Conservation (phyloP, 2,888 invertebrate species). For the Caenorhabditis sp. region DNA sequence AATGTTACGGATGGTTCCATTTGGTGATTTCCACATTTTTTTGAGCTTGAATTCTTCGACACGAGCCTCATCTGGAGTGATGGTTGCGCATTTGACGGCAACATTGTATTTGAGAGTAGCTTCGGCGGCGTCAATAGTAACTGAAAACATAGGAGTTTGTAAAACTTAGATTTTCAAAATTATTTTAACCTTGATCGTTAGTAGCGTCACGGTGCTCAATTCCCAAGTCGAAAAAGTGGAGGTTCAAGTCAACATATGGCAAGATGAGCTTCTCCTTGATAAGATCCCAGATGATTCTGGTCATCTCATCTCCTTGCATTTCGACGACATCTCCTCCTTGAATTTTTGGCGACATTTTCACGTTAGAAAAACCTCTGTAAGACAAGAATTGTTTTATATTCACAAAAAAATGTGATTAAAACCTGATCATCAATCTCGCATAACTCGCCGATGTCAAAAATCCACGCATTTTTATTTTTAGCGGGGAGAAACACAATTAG, state of each 20-base stretch:
- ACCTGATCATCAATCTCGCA: slow-evolving; percentile 26
- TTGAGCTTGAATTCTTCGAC: slow-evolving; percentile 80
- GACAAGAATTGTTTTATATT: neutral
- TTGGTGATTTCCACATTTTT: slow-evolving; percentile 76
- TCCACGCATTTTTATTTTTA: slow-evolving; percentile 17
- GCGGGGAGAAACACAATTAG: slow-evolving; percentile 4
- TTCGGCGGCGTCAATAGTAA: slow-evolving; percentile 94
- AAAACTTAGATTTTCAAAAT: no score
- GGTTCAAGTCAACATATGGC: slow-evolving; percentile 91
- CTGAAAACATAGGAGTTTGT: no score
- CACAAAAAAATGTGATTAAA: no score
- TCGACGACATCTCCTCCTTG: slow-evolving; percentile 72
- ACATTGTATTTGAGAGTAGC: slow-evolving; percentile 96
- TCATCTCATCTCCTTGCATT: slow-evolving; percentile 75
- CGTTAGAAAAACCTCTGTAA: slow-evolving; percentile 32
- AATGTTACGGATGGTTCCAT: slow-evolving; percentile 76
- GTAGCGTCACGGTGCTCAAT: slow-evolving; percentile 93
- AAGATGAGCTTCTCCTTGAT: slow-evolving; percentile 96
- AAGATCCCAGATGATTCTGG: slow-evolving; percentile 92
- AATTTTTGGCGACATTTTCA: slow-evolving; percentile 56
- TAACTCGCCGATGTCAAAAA: slow-evolving; percentile 24
- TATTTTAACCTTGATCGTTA: slow-evolving; percentile 87
- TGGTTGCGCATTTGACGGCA: slow-evolving; percentile 96
- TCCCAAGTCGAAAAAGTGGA: slow-evolving; percentile 91
- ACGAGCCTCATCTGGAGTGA: slow-evolving; percentile 94